These are phyloP conservation scores for Varanus salvator DNA, from an alignment of 2,113 vertebrate species.

Conservation along the genomic window DNA sequence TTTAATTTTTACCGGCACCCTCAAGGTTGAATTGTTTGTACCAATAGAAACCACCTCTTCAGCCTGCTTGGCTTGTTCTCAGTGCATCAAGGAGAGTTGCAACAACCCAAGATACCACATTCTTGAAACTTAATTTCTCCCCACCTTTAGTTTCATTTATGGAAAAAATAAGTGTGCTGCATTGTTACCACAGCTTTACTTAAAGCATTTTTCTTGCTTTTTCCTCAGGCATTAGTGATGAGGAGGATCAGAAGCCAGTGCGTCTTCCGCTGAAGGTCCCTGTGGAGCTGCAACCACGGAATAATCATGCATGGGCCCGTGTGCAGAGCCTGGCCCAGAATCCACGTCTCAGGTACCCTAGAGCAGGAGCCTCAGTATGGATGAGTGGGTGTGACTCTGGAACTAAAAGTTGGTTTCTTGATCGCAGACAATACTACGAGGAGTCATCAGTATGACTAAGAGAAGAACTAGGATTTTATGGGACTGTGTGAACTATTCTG, in stretches of 20 bases:
- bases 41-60: not conserved
- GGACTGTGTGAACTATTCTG: not conserved
- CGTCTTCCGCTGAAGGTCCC: constrained; percentile 93
- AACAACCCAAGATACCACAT: not conserved
- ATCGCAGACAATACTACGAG: not conserved
- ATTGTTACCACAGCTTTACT: constrained; percentile 3
- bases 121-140: not conserved
- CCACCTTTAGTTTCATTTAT: not conserved
- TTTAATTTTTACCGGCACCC: not conserved
- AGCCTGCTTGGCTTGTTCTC: not conserved
- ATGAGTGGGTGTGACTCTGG: not conserved
- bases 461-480: not conserved
- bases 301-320: constrained; percentile 94
- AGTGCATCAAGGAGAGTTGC: not conserved
- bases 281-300: constrained; percentile 93
- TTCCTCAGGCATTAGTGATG: constrained; percentile 90
- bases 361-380: not conserved
- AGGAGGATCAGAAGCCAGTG: constrained; percentile 98
- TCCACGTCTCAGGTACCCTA: constrained; percentile 91
- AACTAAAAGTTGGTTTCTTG: not conserved
- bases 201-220: not conserved
- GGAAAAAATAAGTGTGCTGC: not conserved
- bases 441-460: not conserved
- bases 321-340: constrained; percentile 98
- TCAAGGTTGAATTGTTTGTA: not conserved